Evolutionary conservation across 2,113 vertebrate genomes (phyloP).

Genomic region (Neolamprologus toae): DNA sequence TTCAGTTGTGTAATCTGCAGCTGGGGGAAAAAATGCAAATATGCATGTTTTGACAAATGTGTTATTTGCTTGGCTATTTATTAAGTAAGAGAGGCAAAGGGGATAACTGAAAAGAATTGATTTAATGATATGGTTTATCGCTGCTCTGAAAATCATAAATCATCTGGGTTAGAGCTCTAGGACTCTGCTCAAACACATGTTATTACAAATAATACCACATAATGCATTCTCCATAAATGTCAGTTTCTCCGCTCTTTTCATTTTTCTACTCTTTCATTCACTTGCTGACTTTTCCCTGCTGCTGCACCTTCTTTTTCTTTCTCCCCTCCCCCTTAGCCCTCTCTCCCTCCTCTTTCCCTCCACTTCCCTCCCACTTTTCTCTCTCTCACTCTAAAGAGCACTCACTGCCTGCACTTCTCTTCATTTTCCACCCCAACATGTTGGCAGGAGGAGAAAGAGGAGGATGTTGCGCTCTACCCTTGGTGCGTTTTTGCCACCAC

Average conservation of each 20-base stretch:
- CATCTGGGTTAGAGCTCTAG: background rate
- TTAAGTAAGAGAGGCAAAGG: background rate
- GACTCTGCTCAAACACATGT: background rate
- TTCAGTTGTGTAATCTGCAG: background rate
- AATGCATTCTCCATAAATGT: background rate
- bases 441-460: constrained; percentile 60
- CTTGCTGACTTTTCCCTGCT: constrained; percentile 16
- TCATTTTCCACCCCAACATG: constrained; percentile 68
- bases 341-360: constrained; percentile 34
- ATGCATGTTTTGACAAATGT: background rate
- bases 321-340: constrained; percentile 31
- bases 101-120: background rate
- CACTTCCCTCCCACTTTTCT: constrained; percentile 54
- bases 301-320: constrained; percentile 20
- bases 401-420: constrained; percentile 45
- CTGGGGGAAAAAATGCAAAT: background rate
- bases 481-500: constrained; percentile 56
- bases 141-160: background rate
- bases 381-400: constrained; percentile 53
- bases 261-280: background rate
- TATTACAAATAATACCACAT: background rate
- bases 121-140: background rate
- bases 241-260: background rate
- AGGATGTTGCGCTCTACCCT: constrained; percentile 68
- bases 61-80: background rate